Conservation (phyloP, 1,140 invertebrate species). For the Drosophila equinoxialis region DNA sequence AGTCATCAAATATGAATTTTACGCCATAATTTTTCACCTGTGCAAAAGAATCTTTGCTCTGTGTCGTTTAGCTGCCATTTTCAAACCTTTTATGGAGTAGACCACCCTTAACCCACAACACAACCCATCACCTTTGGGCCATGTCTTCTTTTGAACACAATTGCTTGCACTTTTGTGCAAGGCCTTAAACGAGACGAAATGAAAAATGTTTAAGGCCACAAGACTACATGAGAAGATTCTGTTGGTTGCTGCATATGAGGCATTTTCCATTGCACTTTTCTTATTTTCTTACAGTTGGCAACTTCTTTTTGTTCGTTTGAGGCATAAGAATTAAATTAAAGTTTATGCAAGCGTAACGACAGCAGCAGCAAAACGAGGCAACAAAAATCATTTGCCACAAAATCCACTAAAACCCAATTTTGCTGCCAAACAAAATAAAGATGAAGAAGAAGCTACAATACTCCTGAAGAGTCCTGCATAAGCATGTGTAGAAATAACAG, state of each 20-base stretch:
- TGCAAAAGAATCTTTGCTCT: slow-evolving; percentile 29
- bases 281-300: background rate
- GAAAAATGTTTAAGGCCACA: slow-evolving; percentile 11
- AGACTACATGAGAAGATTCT: background rate
- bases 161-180: slow-evolving; percentile 46
- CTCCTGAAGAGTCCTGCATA: slow-evolving; percentile 30
- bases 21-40: slow-evolving; percentile 75
- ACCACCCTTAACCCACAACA: background rate
- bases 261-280: background rate
- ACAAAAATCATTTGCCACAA: slow-evolving; percentile 79
- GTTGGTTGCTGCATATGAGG: slow-evolving; percentile 4
- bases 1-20: slow-evolving; percentile 80
- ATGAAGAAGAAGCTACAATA: slow-evolving; percentile 35
- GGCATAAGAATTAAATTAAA: slow-evolving; percentile 73
- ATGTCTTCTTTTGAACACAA: slow-evolving; percentile 31
- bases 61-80: slow-evolving; percentile 51
- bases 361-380: slow-evolving; percentile 45
- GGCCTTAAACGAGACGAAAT: slow-evolving; percentile 22
- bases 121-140: background rate
- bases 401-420: slow-evolving; percentile 80
- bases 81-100: slow-evolving; percentile 48
- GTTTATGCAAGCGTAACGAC: slow-evolving; percentile 79
- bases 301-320: background rate
- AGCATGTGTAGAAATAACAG: slow-evolving; percentile 60
- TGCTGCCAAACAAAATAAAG: slow-evolving; percentile 73